A percentile compares a stretch with the other conserved stretches of the same genome.
Evolutionary conservation across 2,113 vertebrate species (phyloP).

Genomic region (Grus americana): DNA sequence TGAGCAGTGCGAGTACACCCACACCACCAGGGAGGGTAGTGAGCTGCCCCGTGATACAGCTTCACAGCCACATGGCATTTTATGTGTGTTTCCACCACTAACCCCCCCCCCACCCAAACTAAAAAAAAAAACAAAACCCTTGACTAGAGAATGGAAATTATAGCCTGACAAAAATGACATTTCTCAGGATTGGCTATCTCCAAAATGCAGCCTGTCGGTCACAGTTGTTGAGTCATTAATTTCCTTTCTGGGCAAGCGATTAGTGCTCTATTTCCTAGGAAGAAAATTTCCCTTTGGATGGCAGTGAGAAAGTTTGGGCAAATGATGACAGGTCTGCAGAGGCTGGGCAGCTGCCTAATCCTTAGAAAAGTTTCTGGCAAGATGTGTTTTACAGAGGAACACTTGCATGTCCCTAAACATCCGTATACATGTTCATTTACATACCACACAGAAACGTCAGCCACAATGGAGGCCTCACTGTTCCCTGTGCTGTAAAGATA

Average conservation of each 20-base stretch:
- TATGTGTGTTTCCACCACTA: background rate
- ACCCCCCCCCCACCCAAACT: background rate
- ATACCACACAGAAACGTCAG: background rate
- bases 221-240: constrained; percentile 6
- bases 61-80: background rate
- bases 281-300: constrained; percentile 12
- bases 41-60: background rate
- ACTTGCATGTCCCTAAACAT: background rate
- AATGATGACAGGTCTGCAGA: background rate
- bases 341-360: background rate
- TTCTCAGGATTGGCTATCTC: background rate
- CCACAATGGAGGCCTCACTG: background rate
- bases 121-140: background rate
- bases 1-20: background rate
- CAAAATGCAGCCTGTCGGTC: background rate
- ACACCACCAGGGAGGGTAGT: background rate
- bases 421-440: background rate
- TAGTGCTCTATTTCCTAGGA: background rate
- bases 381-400: background rate
- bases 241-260: constrained; percentile 9
- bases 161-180: background rate
- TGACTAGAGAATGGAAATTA: background rate
- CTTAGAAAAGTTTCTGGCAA: background rate
- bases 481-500: background rate
- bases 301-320: background rate